Evolutionary conservation across 1,140 invertebrate genomes (phyloP).

Genomic region (Semibalanus balanoides): DNA sequence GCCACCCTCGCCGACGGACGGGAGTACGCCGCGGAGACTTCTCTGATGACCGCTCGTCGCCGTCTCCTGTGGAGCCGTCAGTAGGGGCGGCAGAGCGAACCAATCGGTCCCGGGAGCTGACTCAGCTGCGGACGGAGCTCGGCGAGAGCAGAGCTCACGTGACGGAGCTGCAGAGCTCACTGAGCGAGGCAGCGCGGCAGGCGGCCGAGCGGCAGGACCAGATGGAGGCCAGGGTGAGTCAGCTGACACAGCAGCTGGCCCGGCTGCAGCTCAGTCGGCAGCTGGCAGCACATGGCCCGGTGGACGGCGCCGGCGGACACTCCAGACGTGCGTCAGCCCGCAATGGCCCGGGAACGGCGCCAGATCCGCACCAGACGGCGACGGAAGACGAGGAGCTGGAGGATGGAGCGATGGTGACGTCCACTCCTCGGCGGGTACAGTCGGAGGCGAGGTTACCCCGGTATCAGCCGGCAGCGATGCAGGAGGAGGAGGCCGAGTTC

Average conservation of each 20-base stretch:
- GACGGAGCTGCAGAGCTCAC: background rate
- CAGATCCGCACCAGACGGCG: background rate
- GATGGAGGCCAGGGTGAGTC: background rate
- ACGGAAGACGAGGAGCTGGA: background rate
- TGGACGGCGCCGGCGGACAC: too few species aligned
- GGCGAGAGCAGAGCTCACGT: background rate
- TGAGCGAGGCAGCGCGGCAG: background rate
- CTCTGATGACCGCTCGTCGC: background rate
- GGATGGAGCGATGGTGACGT: background rate
- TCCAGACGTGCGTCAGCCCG: background rate
- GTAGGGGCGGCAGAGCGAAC: too few species aligned
- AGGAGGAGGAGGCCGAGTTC: too few species aligned
- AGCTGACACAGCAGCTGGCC: background rate
- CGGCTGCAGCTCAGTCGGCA: background rate
- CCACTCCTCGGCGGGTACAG: too few species aligned
- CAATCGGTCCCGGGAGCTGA: background rate
- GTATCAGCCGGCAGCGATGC: background rate
- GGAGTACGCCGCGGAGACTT: background rate
- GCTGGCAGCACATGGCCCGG: background rate
- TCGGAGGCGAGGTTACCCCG: background rate
- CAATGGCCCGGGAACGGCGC: too few species aligned
- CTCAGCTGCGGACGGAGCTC: background rate
- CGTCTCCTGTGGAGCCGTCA: too few species aligned
- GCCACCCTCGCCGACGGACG: too few species aligned
- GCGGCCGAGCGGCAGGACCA: background rate